A percentile compares a stretch with the other conserved stretches of the same genome.
Conservation (phyloP, 2,888 invertebrate genomes). For the Eupsilia transversa region DNA sequence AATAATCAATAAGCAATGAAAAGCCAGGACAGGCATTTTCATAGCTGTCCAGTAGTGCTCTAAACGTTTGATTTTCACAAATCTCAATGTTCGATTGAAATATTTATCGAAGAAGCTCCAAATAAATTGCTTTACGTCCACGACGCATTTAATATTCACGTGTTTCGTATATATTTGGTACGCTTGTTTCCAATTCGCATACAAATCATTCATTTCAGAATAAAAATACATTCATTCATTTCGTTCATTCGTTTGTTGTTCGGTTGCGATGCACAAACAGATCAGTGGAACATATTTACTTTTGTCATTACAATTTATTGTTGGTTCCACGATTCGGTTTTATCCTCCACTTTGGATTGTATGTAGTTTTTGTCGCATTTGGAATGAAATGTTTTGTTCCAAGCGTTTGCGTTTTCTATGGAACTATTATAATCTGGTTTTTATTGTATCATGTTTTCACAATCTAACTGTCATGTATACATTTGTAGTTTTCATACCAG, state of each 20-base stretch:
- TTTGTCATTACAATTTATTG: slow-evolving; percentile 55
- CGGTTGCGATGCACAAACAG: slow-evolving; percentile 38
- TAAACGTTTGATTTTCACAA: neutral
- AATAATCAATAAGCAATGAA: neutral
- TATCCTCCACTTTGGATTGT: slow-evolving; percentile 1
- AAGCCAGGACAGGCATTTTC: neutral
- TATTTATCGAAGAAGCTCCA: neutral
- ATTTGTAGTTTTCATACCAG: neutral
- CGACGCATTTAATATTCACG: slow-evolving; percentile 29
- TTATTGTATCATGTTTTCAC: neutral
- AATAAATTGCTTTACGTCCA: slow-evolving; percentile 4
- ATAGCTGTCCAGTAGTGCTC: neutral
- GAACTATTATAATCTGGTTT: neutral
- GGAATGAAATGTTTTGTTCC: slow-evolving; percentile 8
- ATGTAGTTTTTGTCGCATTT: slow-evolving; percentile 35
- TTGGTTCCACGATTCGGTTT: slow-evolving; percentile 17
- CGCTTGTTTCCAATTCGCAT: slow-evolving; percentile 39
- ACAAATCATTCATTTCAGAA: slow-evolving; percentile 39
- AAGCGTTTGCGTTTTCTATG: slow-evolving; percentile 1
- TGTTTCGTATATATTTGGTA: slow-evolving; percentile 18
- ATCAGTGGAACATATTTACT: slow-evolving; percentile 53
- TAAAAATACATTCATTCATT: slow-evolving; percentile 54
- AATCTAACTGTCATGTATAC: neutral
- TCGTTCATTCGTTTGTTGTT: slow-evolving; percentile 34
- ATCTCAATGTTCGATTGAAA: neutral